These are phyloP conservation scores for Anisognathus igniventris DNA, from an alignment of 2,797 vertebrate species.

Conservation along the genomic window DNA sequence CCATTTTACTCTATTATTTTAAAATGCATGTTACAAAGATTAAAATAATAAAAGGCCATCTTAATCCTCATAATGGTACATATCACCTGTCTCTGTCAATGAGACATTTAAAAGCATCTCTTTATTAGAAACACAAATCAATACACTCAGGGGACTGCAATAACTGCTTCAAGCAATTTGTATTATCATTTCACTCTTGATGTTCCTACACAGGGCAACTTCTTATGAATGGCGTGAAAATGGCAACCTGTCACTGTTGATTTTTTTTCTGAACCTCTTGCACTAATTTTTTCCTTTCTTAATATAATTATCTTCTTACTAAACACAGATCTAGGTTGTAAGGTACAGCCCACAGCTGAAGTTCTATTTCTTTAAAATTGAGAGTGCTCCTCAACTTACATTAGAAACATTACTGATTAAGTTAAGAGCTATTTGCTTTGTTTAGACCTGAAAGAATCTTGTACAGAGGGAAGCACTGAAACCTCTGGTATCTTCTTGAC, in stretches of 20 bases:
- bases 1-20: constrained; percentile 45
- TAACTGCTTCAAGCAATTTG: constrained; percentile 68
- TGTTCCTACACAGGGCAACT: constrained; percentile 66
- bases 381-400: background rate
- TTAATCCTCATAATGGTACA: constrained; percentile 62
- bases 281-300: constrained; percentile 47
- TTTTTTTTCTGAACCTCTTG: constrained; percentile 50
- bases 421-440: constrained; percentile 32
- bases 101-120: constrained; percentile 75
- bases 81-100: constrained; percentile 68
- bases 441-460: background rate
- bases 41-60: constrained; percentile 50
- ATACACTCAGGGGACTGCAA: constrained; percentile 70
- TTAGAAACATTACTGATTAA: constrained; percentile 6
- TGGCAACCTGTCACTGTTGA: constrained; percentile 72
- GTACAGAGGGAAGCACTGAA: background rate
- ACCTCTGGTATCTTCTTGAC: background rate
- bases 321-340: constrained; percentile 47
- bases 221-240: constrained; percentile 75
- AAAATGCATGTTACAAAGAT: constrained; percentile 41
- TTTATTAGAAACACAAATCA: constrained; percentile 80
- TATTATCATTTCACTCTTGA: constrained; percentile 73
- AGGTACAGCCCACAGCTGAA: constrained; percentile 7
- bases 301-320: constrained; percentile 58
- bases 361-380: constrained; percentile 20